Percentiles rank a stretch among this genome's conserved stretches.
These are phyloP conservation scores for Drosophila aff. DNA, from an alignment of 1,140 invertebrate species.

Conservation along the genomic window DNA sequence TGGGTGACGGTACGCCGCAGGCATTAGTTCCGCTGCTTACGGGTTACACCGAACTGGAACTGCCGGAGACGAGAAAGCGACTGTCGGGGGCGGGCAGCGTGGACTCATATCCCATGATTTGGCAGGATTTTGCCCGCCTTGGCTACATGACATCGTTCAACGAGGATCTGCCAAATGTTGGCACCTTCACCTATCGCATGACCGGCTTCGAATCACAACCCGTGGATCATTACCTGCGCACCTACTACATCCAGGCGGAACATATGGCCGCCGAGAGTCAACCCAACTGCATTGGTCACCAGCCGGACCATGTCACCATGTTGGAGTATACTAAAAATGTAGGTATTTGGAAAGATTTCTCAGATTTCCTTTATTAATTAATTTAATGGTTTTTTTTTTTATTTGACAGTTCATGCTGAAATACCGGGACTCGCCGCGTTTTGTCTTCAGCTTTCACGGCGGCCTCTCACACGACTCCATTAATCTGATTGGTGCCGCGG, in stretches of 20 bases:
- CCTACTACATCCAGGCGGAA: slow-evolving; percentile 89
- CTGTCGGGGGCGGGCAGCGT: slow-evolving; percentile 88
- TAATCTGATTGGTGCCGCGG: slow-evolving; percentile 91
- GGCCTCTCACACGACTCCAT: slow-evolving; percentile 96
- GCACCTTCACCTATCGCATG: slow-evolving; percentile 96
- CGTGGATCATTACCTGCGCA: slow-evolving; percentile 95
- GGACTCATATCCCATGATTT: slow-evolving; percentile 93
- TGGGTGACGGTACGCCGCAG: slow-evolving; percentile 97
- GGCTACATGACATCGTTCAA: slow-evolving; percentile 92
- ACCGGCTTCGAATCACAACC: slow-evolving; percentile 94
- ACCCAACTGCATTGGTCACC: slow-evolving; percentile 91
- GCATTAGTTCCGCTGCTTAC: slow-evolving; percentile 96
- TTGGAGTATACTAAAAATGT: slow-evolving; percentile 89
- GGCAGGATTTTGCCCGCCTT: slow-evolving; percentile 90
- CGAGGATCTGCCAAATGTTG: slow-evolving; percentile 93
- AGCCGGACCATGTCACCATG: slow-evolving; percentile 90
- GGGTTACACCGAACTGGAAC: slow-evolving; percentile 94
- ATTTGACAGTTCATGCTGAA: slow-evolving; percentile 87
- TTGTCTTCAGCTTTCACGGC: slow-evolving; percentile 94
- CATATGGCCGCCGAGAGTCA: slow-evolving; percentile 86
- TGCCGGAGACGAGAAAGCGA: slow-evolving; percentile 93
- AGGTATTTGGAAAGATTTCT: slow-evolving; percentile 31
- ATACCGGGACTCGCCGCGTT: slow-evolving; percentile 89
- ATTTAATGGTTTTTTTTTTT: slow-evolving; percentile 49
- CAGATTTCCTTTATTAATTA: neutral